Conservation (phyloP, 2,113 vertebrate genomes). For the Bos javanicus region DNA sequence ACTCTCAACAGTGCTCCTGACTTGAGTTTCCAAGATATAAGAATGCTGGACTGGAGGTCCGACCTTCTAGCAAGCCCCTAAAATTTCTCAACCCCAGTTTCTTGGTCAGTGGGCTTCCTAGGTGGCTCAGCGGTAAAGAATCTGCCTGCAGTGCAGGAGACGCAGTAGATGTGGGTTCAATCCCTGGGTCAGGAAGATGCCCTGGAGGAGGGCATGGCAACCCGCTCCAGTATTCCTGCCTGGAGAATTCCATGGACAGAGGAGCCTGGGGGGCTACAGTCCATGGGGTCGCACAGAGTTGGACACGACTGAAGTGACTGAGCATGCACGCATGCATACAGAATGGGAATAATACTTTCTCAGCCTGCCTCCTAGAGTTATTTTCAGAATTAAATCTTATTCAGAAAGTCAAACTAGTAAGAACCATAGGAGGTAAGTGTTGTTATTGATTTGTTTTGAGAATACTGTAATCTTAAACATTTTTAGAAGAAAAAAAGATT, state of each 20-base stretch:
- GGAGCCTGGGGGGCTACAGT: not conserved
- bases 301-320: not conserved
- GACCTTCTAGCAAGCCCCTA: not conserved
- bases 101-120: not conserved
- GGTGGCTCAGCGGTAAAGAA: not conserved
- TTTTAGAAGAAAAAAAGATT: not conserved
- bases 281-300: not conserved
- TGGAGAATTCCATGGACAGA: not conserved
- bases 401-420: slow-evolving; percentile 22
- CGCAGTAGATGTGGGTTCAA: not conserved
- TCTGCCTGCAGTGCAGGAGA: not conserved
- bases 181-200: not conserved
- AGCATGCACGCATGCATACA: not conserved
- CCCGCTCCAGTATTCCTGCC: not conserved
- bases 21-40: not conserved
- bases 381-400: not conserved
- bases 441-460: slow-evolving; percentile 2
- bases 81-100: not conserved
- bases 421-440: not conserved
- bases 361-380: not conserved
- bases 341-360: not conserved
- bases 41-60: not conserved
- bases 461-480: not conserved
- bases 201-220: not conserved
- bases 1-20: not conserved